Evolutionary conservation across 2,797 vertebrate species (phyloP), one percentile per base, ranked within the genome.

Genomic region (Pogonophryne albipinna): DNA sequence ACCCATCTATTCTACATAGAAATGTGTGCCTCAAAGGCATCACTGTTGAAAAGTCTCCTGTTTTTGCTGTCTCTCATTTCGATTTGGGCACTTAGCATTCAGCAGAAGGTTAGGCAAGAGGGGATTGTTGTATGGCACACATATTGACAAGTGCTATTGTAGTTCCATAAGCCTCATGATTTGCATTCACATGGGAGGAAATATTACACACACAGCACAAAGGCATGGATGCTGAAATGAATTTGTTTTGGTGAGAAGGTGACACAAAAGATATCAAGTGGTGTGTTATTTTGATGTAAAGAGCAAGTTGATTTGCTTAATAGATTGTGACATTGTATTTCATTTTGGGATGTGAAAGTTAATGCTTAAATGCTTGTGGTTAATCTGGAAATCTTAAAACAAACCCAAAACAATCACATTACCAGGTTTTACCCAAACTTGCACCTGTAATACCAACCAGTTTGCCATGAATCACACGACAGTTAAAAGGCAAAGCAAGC

Each of bases 1-100:
- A 74, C 68, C 82, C 83, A 85, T 82, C 84, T 68, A 84, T 91
- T 89, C 76, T 84, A 71, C 44, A 69, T 74, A 81, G 77, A 83
- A 87, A 83, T 80, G 71, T 89, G 91, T 89, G 78, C 85, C 85
- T 93, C 85, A 89, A 80, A 93, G 89, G 84, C 85, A 87, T 87
- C 82, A 14, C 74, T 72, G 85, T 74, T 74, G 66, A 84, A 83
- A 81, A 80, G 80, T 87, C 64, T 87, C 74, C 77, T 71, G 74
- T 82, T 92, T 75, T 77, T 60, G 58, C 76, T 80, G 86, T 89
- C 88, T 83, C 74, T 89, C 84, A 68, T 71, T 89, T 87, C 50
- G 46, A 78, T 87, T 84, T 58, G 46, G 75, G 53, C 76, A 80
- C 81, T 92, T 90, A 85, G 85, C 80, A 91, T 92, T 91, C 89